phyloP scores from a whole-genome alignment of 2,113 vertebrate species.

The Varanus salvator region DNA sequence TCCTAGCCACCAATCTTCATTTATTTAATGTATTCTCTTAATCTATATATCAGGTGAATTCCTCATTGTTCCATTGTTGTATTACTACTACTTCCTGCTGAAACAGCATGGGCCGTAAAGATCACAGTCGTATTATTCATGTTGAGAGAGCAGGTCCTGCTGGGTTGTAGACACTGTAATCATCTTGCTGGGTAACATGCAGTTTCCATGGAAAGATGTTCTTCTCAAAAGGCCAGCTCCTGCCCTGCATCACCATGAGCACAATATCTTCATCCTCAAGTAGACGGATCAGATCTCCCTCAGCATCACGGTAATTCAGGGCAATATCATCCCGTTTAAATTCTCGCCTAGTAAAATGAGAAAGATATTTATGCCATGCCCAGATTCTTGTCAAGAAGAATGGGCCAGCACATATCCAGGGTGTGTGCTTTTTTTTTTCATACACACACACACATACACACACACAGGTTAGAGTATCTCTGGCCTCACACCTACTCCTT shows the following conservation, averaged over 20 bases:
- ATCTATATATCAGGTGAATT: not conserved
- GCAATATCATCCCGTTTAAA: constrained; percentile 84
- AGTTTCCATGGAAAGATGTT: constrained; percentile 90
- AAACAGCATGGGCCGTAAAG: not conserved
- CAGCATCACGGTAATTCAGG: constrained; percentile 88
- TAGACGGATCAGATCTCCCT: constrained; percentile 90
- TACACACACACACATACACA: too few species aligned
- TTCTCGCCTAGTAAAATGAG: constrained; percentile 76
- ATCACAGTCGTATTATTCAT: not conserved
- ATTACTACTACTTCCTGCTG: not conserved
- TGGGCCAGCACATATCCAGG: not conserved
- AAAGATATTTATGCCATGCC: constrained; percentile 28
- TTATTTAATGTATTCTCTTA: not conserved
- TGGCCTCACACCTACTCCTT: not conserved
- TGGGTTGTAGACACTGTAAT: constrained; percentile 85
- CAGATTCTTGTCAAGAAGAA: constrained; percentile 24
- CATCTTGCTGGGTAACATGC: constrained; percentile 81
- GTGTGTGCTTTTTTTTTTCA: too few species aligned
- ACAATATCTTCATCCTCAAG: constrained; percentile 86
- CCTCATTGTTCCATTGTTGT: not conserved
- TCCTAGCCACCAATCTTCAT: not conserved
- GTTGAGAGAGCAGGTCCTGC: constrained; percentile 31
- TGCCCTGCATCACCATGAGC: constrained; percentile 85
- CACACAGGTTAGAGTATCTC: too few species aligned
- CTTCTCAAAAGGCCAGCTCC: constrained; percentile 78